A percentile compares a stretch with the other conserved stretches of the same genome.
Conservation (phyloP, 2,888 invertebrate species). For the Hanleya hanleyi region DNA sequence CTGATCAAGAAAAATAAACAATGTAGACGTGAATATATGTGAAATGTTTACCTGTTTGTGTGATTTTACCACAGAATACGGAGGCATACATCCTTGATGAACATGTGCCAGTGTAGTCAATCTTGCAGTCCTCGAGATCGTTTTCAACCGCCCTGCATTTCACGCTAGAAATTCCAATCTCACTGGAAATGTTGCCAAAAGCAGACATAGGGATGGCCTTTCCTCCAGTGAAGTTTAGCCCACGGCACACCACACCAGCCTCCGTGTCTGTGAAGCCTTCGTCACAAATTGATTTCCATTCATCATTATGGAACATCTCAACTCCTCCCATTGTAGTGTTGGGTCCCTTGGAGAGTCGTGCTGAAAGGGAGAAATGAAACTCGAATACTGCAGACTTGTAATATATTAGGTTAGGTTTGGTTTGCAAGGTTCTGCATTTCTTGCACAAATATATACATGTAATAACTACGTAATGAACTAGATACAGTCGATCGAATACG, state of each 20-base stretch:
- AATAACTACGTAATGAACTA: no score
- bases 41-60: neutral
- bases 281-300: constrained; percentile 55
- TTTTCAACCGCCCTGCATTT: constrained; percentile 74
- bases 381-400: no score
- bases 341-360: constrained; percentile 47
- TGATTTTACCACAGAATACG: constrained; percentile 46
- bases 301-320: constrained; percentile 41
- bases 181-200: constrained; percentile 48
- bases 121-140: constrained; percentile 46
- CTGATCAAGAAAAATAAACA: no score
- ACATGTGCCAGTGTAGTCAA: constrained; percentile 41
- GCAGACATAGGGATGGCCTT: constrained; percentile 48
- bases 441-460: no score
- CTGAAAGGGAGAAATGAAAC: no score
- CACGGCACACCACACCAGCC: constrained; percentile 47
- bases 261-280: constrained; percentile 44
- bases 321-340: constrained; percentile 55
- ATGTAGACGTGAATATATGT: neutral
- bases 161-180: constrained; percentile 48
- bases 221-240: constrained; percentile 46
- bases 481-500: no score
- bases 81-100: constrained; percentile 46
- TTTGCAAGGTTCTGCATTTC: no score
- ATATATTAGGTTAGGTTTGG: no score